Conservation (phyloP, 2,797 vertebrate genomes). For the Lates japonicus region DNA sequence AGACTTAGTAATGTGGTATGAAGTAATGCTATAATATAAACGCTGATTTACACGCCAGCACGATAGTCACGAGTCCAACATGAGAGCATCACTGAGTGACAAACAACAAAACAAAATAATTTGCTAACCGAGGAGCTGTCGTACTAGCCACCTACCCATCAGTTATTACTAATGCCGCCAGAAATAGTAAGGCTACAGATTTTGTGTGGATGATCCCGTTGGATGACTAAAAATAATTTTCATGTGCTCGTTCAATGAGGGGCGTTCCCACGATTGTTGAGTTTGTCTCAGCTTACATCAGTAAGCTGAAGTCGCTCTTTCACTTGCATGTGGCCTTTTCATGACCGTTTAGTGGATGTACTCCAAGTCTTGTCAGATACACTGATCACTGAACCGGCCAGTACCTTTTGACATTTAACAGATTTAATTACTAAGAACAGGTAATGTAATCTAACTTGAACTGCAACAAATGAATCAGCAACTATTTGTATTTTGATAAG, state of each 20-base stretch:
- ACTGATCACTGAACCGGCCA: neutral
- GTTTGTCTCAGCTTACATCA: constrained; percentile 25
- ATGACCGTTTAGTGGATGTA: neutral
- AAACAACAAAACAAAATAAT: constrained; percentile 16
- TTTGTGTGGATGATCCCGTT: constrained; percentile 19
- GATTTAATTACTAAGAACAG: neutral
- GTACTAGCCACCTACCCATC: constrained; percentile 16
- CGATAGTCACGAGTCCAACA: constrained; percentile 25
- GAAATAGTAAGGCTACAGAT: constrained; percentile 20
- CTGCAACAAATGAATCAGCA: neutral
- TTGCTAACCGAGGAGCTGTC: constrained; percentile 32
- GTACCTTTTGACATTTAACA: neutral
- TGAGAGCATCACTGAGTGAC: constrained; percentile 10
- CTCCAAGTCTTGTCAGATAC: neutral
- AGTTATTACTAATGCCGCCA: constrained; percentile 12
- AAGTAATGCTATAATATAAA: neutral
- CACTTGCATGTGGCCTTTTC: constrained; percentile 2
- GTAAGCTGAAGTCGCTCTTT: constrained; percentile 5
- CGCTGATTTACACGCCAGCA: neutral
- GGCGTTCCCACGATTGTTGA: constrained; percentile 29
- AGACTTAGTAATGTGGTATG: neutral
- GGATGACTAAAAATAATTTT: constrained; percentile 26
- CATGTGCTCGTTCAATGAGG: constrained; percentile 14
- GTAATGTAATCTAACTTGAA: neutral
- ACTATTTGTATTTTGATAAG: neutral